Conservation (phyloP, 2,888 invertebrate species). For the Vanessa cardui region DNA sequence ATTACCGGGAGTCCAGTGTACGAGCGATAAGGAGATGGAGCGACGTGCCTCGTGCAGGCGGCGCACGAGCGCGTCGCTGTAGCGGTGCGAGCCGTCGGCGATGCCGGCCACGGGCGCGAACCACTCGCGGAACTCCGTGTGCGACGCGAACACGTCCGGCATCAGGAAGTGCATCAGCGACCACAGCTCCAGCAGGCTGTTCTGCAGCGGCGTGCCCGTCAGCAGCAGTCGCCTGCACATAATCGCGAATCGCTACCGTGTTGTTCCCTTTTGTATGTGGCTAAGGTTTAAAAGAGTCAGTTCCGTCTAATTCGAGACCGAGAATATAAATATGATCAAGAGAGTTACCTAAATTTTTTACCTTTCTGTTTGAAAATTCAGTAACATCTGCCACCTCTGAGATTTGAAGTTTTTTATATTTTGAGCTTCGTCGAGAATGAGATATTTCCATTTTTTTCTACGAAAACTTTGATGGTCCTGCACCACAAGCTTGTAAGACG, state of each 20-base stretch:
- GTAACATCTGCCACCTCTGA: slow-evolving; percentile 97
- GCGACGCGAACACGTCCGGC: slow-evolving; percentile 98
- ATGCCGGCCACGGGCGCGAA: slow-evolving; percentile 94
- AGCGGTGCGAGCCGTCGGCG: slow-evolving; percentile 57
- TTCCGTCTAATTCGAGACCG: not conserved
- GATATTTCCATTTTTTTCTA: slow-evolving; percentile 98
- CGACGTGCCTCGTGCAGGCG: slow-evolving; percentile 43
- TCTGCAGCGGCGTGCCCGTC: slow-evolving; percentile 98
- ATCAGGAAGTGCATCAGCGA: slow-evolving; percentile 99
- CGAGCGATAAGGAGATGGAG: too few species aligned
- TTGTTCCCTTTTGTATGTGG: not conserved
- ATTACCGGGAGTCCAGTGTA: too few species aligned
- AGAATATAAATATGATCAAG: slow-evolving; percentile 1
- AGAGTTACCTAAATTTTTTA: slow-evolving; percentile 59
- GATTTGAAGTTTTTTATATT: slow-evolving; percentile 99
- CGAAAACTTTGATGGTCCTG: slow-evolving; percentile 99
- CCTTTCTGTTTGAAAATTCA: slow-evolving; percentile 97
- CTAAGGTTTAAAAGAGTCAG: not conserved
- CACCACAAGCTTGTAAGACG: slow-evolving; percentile 98
- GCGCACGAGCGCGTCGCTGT: slow-evolving; percentile 59
- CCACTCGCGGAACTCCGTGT: slow-evolving; percentile 99
- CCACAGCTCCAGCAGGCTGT: slow-evolving; percentile 98
- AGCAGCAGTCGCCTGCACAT: slow-evolving; percentile 89
- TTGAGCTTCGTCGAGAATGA: slow-evolving; percentile 99
- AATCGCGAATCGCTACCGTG: not conserved